Evolutionary conservation across 2,797 vertebrate species (phyloP), one percentile per base, ranked within the genome.

Genomic region (Parotocinclus haroldoi): DNA sequence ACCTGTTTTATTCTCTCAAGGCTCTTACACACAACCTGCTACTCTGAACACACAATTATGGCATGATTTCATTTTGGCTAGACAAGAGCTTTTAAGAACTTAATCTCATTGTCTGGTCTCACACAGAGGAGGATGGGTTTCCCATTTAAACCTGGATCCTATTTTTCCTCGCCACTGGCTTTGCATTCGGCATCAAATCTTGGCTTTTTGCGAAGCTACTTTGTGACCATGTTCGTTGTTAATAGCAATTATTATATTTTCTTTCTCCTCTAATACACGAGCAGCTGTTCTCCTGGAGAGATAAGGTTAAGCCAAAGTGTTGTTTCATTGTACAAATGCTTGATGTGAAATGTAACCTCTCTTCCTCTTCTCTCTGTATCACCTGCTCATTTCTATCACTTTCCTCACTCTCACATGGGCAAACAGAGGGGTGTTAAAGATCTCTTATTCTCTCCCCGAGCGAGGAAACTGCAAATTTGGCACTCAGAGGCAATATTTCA

Each of bases 401-500:
- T 79, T 71, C 58, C 71, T 62, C 71, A 46, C 70, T 54, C 71
- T 70, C 69, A 67, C 74, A 68, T 76, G 78, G 69, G 69, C 73
- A 78, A 82, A 83, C 78, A 78, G 62, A 70, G 58, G 69, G 69
- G 58, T 37, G 67, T 78, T 79, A 77, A 73, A 79, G 57, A 80
- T 74, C 63, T 63, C 67, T 78, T 83, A 81, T 77, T 64, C 63
- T 71, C 73, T 73, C 79, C 74, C 78, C 63, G 63, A 77, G 79
- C 68, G 73, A 72, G 44, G 55, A 62, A 71, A 68, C 67, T 63
- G 72, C 75, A 79, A 70, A 68, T 70, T 79, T 64, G 77, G 69
- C 65, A 83, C 80, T 80, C 79, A 83, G 83, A 80, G 63, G 66
- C 64, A 78, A 82, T 76, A 67, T 73, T 75, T 75, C 68, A 65